These are phyloP conservation scores for Chrysolina americana DNA, from an alignment of 2,888 invertebrate species.

Conservation along the genomic window DNA sequence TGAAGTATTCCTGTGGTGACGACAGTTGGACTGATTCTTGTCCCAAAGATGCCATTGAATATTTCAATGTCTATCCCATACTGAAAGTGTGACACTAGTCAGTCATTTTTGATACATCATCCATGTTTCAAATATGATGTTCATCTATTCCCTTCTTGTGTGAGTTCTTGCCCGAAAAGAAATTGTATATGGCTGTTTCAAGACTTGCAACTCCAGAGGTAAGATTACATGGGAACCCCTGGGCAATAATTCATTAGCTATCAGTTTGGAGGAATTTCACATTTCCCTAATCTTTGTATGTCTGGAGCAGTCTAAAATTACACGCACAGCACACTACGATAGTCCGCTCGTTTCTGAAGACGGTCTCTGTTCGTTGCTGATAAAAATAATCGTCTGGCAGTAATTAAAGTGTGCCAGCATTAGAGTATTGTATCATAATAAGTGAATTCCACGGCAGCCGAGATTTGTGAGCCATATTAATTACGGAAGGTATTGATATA, in stretches of 20 bases:
- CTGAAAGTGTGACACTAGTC: too few relatives aligned
- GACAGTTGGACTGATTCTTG: too few relatives aligned
- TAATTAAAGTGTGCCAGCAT: conserved; percentile 45
- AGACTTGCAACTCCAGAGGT: neutral
- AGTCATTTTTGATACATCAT: too few relatives aligned
- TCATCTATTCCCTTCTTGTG: too few relatives aligned
- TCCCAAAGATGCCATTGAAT: too few relatives aligned
- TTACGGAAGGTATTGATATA: conserved; percentile 65
- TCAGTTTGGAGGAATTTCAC: conserved; percentile 23
- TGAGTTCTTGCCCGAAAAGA: too few relatives aligned
- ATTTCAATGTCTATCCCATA: too few relatives aligned
- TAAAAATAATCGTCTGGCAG: conserved; percentile 45
- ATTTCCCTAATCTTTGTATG: conserved; percentile 24
- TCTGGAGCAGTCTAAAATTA: conserved; percentile 33
- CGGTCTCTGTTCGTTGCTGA: conserved; percentile 44
- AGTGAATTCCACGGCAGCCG: conserved; percentile 39
- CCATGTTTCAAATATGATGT: too few relatives aligned
- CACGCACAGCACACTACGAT: conserved; percentile 28
- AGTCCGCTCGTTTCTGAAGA: conserved; percentile 34
- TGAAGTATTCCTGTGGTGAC: too few relatives aligned
- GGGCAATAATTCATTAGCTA: conserved; percentile 24
- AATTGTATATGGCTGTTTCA: neutral
- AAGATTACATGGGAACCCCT: conserved; percentile 17
- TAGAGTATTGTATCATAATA: conserved; percentile 43
- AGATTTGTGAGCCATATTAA: conserved; percentile 63